Percentiles rank a stretch among this genome's conserved stretches.
Conservation (phyloP, 1,140 invertebrate species). For the Zaprionus vittiger region DNA sequence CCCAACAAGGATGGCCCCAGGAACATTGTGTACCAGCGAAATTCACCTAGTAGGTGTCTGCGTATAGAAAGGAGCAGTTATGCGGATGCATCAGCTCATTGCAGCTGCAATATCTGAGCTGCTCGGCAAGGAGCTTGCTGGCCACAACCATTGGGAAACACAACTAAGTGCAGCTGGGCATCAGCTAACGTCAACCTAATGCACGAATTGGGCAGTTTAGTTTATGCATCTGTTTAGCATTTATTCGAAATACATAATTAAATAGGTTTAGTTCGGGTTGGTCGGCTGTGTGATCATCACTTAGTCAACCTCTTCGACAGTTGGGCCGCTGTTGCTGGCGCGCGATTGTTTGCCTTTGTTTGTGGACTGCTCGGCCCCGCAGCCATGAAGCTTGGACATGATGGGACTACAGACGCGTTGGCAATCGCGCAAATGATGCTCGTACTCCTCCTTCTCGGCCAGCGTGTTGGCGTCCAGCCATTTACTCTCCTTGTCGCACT, state of each 20-base stretch:
- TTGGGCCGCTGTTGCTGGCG: conserved; percentile 79
- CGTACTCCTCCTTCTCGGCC: conserved; percentile 91
- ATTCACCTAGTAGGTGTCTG: too few species aligned
- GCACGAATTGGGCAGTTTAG: not conserved
- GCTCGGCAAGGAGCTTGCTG: conserved; percentile 34
- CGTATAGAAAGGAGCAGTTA: too few species aligned
- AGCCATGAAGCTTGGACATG: conserved; percentile 91
- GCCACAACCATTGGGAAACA: conserved; percentile 32
- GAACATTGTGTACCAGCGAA: too few species aligned
- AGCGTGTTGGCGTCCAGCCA: conserved; percentile 88
- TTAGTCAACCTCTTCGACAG: conserved; percentile 79
- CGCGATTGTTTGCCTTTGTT: conserved; percentile 59
- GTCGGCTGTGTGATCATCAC: not conserved
- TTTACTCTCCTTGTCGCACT: conserved; percentile 86
- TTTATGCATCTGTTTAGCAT: conserved; percentile 38
- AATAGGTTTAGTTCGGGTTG: not conserved
- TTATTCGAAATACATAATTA: conserved; percentile 44
- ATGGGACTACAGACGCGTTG: conserved; percentile 90
- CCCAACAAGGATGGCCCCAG: too few species aligned
- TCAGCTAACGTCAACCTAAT: not conserved
- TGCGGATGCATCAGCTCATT: too few species aligned
- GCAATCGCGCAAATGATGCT: conserved; percentile 89
- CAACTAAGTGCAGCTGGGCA: conserved; percentile 4
- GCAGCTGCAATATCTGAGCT: too few species aligned
- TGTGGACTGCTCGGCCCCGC: not conserved